Evolutionary conservation across 2,888 invertebrate genomes (phyloP), one percentile per base, ranked within the genome.

Genomic region (Campopleginae sp.): DNA sequence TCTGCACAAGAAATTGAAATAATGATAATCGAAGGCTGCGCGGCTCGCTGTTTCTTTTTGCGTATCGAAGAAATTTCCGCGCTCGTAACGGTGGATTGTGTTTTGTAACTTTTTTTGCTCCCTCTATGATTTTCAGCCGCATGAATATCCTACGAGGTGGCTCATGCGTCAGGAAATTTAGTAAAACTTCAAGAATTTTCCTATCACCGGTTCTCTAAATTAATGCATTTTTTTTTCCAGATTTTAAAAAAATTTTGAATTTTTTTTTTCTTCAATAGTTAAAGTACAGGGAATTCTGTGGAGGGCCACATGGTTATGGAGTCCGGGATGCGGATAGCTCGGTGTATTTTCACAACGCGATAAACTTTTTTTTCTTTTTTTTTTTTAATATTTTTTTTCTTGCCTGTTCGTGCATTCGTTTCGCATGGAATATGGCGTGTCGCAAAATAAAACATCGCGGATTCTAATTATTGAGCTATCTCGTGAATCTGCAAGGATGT

Each of bases 381-480:
- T 33, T 44, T 46, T 70, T 46, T 5, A 44, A 27, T 12, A 65
- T 44, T 58, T 46, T 51, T n/a, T 51, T 19, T n/a, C 44, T 19
- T 42, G 31, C 61, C 48, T 42, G 17, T 72, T 31, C 54, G 54
- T 42, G 82, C 33, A 17, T 75, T 8, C 74, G 58, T 27, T 58
- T 1, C 72, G 77, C 42, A 81, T 61, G 77, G 27, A 68, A 80
- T 74, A 61, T 81, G 68, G 80, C 80, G 80, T 81, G 80, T 58
- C 31, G 63, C 63, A 74, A 74, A 74, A 74, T 68, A 54, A 27
- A 51, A 78, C 46, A 54, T 66, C 54, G 38, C 33, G 27, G 51
- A 65, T 51, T 46, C 19, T 58, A 48, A 38, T 80, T 65, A 68
- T 80, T 76, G n/a, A 7, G 38, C 51, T 46, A 51, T 63, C 65